Evolutionary conservation across 1,140 invertebrate species (phyloP).

Genomic region (Lasaia peninsularis): DNA sequence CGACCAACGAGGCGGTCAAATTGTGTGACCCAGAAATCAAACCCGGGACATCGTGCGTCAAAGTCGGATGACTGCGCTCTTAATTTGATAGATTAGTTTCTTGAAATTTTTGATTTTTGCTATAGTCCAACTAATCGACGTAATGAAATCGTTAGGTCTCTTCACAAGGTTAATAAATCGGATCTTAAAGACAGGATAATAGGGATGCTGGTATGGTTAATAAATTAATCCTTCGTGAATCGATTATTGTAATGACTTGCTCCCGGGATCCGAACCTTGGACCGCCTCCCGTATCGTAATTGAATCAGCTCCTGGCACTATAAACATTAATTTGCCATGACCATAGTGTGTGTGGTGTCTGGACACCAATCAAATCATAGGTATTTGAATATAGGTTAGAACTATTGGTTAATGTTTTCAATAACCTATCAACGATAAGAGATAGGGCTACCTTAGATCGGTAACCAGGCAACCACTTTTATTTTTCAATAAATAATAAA

Average conservation of each 20-base stretch:
- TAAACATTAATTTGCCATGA: constrained; percentile 24
- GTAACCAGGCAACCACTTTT: no score
- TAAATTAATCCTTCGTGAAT: constrained; percentile 64
- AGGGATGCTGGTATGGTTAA: constrained; percentile 39
- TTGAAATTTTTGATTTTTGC: background rate
- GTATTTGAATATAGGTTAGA: no score
- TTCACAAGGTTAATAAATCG: constrained; percentile 27
- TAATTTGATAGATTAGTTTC: no score
- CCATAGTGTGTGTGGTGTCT: constrained; percentile 11
- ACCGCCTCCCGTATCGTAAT: constrained; percentile 52
- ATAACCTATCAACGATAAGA: no score
- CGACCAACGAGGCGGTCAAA: no score
- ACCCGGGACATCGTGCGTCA: no score
- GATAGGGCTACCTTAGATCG: no score
- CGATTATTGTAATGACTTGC: constrained; percentile 62
- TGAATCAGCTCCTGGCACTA: constrained; percentile 45
- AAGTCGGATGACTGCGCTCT: no score
- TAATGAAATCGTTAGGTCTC: background rate
- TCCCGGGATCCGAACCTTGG: constrained; percentile 37
- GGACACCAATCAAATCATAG: no score
- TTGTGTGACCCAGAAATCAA: no score
- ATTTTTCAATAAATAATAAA: no score
- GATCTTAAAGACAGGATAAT: constrained; percentile 42
- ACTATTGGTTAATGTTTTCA: no score
- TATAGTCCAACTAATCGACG: background rate